These are phyloP conservation scores for Eueremaeus valkanovi DNA, from an alignment of 2,888 invertebrate species.

Conservation along the genomic window DNA sequence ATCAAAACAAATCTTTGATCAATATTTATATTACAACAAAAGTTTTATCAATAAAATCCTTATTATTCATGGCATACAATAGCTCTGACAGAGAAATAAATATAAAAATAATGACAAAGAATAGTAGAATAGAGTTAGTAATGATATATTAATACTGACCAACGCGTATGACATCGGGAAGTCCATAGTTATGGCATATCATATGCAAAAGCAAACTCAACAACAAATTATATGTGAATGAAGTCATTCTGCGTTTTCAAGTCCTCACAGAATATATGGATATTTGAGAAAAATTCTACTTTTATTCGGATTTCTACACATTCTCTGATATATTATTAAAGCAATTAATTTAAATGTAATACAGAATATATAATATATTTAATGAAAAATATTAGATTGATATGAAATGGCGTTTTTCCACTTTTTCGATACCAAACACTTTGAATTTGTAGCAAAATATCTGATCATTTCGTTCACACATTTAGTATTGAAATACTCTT, in stretches of 20 bases:
- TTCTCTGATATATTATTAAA: background rate
- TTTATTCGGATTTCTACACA: background rate
- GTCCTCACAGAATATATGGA: background rate
- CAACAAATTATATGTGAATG: conserved; percentile 26
- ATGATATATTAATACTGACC: conserved; percentile 16
- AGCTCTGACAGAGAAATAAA: background rate
- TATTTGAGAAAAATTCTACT: background rate
- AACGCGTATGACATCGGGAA: background rate
- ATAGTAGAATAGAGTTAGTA: background rate
- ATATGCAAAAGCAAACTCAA: background rate
- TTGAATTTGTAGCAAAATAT: background rate
- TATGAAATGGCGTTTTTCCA: background rate
- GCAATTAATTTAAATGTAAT: background rate
- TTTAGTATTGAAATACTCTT: background rate
- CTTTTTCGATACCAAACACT: background rate
- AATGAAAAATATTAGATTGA: background rate
- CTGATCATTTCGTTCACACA: conserved; percentile 17
- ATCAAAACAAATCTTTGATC: too few species aligned
- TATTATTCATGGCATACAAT: background rate
- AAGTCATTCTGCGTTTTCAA: background rate
- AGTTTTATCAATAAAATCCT: background rate
- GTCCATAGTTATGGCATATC: background rate
- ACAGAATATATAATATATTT: background rate
- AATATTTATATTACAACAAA: too few species aligned
- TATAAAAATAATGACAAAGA: background rate